Evolutionary conservation across 2,888 invertebrate genomes (phyloP).

Genomic region (Phyllotreta striolata): DNA sequence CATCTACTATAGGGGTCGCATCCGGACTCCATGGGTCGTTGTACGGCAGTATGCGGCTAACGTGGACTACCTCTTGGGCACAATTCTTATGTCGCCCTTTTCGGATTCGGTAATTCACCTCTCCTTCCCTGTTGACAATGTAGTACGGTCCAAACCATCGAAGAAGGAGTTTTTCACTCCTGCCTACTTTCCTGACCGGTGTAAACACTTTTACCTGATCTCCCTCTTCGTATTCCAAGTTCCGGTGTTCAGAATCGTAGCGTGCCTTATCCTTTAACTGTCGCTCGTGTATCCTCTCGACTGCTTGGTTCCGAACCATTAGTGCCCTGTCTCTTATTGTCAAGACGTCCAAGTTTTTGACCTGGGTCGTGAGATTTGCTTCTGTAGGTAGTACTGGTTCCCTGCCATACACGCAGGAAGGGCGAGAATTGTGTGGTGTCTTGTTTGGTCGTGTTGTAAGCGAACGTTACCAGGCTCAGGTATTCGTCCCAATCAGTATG

Average conservation of each 20-base stretch:
- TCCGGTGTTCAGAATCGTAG: no score
- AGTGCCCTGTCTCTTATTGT: conserved; percentile 20
- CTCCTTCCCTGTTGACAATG: neutral
- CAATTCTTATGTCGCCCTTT: conserved; percentile 1
- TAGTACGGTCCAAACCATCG: neutral
- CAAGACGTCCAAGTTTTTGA: neutral
- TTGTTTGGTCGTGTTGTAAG: conserved; percentile 29
- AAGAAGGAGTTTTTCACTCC: conserved; percentile 1
- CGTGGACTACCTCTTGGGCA: neutral
- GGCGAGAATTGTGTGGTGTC: conserved; percentile 27
- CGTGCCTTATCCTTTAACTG: no score
- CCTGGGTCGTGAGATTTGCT: neutral
- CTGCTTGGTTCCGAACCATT: conserved; percentile 15
- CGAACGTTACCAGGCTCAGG: conserved; percentile 22
- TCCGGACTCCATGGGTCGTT: neutral
- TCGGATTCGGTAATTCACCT: neutral
- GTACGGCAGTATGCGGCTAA: conserved; percentile 1
- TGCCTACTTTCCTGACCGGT: neutral
- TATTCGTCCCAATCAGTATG: conserved; percentile 33
- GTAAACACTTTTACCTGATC: conserved; percentile 3
- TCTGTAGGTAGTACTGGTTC: conserved; percentile 29
- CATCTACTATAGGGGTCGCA: neutral
- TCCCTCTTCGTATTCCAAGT: neutral
- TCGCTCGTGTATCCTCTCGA: neutral
- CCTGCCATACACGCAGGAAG: conserved; percentile 15